Percentiles rank a stretch among this genome's conserved stretches.
Conservation (phyloP, 2,113 vertebrate species). For the Macroglossus sobrinus region DNA sequence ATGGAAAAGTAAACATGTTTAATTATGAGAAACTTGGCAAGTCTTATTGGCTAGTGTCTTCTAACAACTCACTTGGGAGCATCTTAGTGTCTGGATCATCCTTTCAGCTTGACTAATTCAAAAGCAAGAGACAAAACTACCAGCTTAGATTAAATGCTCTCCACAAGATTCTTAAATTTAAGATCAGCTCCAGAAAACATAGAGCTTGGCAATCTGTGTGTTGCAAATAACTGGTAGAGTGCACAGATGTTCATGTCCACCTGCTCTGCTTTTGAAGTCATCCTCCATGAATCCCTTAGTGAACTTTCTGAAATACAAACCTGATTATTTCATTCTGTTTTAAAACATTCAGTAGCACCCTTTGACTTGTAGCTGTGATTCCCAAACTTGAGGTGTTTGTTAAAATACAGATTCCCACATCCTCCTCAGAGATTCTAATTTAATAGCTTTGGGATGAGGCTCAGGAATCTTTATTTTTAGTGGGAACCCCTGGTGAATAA, state of each 20-base stretch:
- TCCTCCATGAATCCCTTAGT: neutral
- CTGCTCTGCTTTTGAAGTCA: neutral
- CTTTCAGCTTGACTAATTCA: neutral
- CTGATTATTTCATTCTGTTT: neutral
- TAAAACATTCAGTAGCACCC: neutral
- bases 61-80: neutral
- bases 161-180: neutral
- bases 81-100: neutral
- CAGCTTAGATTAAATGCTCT: neutral
- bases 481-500: neutral
- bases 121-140: neutral
- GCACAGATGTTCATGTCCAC: neutral
- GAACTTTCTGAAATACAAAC: neutral
- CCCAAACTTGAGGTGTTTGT: neutral
- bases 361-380: neutral
- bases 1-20: neutral
- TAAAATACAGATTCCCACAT: conserved; percentile 31
- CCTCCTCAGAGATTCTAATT: neutral
- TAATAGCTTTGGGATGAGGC: neutral
- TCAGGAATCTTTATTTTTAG: neutral
- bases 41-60: neutral
- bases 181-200: neutral
- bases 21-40: neutral
- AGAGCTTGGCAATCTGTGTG: neutral
- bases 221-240: neutral